phyloP scores from a whole-genome alignment of 2,797 vertebrate species.

The Chiropotes sagulatus region DNA sequence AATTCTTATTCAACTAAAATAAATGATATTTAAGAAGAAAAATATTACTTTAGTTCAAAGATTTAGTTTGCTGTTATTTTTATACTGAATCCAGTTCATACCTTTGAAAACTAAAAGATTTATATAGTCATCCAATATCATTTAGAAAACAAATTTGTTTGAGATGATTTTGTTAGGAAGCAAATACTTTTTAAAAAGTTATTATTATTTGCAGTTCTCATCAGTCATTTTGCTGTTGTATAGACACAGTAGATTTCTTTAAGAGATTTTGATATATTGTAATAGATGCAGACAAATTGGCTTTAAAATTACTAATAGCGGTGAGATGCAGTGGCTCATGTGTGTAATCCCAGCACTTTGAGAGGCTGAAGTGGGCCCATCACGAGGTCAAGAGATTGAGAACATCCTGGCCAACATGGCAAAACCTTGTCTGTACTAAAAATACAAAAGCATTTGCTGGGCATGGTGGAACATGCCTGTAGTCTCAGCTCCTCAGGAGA shows the following conservation, averaged over 20 bases:
- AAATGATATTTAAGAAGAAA: neutral
- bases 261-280: neutral
- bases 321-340: too few relatives aligned
- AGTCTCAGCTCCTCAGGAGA: too few relatives aligned
- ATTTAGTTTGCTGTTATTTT: neutral
- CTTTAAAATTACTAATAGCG: neutral
- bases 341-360: too few relatives aligned
- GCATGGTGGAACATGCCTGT: too few relatives aligned
- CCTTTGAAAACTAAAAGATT: neutral
- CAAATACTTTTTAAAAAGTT: neutral
- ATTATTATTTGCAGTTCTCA: neutral
- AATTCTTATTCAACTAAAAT: neutral
- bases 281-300: neutral
- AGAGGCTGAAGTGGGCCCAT: too few relatives aligned
- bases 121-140: neutral
- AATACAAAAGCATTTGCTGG: too few relatives aligned
- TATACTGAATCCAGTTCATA: neutral
- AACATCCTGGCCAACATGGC: too few relatives aligned
- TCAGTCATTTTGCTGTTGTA: neutral
- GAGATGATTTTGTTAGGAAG: neutral
- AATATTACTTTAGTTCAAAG: neutral
- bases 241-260: neutral
- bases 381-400: too few relatives aligned
- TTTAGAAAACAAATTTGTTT: neutral
- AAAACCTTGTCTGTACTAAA: too few relatives aligned